These are phyloP conservation scores for Netelia melanura DNA, from an alignment of 2,888 invertebrate species.

Conservation along the genomic window DNA sequence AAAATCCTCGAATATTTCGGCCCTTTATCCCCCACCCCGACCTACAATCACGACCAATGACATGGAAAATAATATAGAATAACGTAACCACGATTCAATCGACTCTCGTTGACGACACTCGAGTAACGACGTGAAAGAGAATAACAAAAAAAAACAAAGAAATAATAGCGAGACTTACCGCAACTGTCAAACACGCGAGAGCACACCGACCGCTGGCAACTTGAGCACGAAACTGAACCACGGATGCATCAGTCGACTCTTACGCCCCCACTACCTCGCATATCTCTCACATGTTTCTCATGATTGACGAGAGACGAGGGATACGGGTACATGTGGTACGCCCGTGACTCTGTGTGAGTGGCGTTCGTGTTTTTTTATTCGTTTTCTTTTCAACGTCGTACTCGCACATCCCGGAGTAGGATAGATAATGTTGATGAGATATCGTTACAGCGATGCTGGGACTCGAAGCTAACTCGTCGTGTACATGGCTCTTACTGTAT, in stretches of 20 bases:
- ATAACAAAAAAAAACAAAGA: neutral
- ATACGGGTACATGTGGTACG: neutral
- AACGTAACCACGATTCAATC: neutral
- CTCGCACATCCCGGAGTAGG: neutral
- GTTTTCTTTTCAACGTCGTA: neutral
- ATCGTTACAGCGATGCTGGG: neutral
- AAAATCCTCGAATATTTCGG: no score
- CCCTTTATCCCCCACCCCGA: no score
- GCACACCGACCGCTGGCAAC: conserved; percentile 59
- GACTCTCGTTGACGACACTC: neutral
- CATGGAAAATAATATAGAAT: neutral
- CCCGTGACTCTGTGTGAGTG: neutral
- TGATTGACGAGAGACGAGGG: neutral
- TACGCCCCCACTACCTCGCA: neutral
- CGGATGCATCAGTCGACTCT: conserved; percentile 29
- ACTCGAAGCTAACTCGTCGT: conserved; percentile 35
- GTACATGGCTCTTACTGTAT: conserved; percentile 16
- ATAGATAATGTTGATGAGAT: neutral
- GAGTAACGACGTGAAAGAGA: neutral
- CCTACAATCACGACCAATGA: no score
- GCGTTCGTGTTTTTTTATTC: neutral
- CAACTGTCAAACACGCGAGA: conserved; percentile 6
- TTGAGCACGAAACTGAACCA: conserved; percentile 49
- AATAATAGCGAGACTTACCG: conserved; percentile 18
- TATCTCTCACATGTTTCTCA: conserved; percentile 13